Evolutionary conservation across 1,140 invertebrate species (phyloP).

Genomic region (Trypoxylus dichotomus): DNA sequence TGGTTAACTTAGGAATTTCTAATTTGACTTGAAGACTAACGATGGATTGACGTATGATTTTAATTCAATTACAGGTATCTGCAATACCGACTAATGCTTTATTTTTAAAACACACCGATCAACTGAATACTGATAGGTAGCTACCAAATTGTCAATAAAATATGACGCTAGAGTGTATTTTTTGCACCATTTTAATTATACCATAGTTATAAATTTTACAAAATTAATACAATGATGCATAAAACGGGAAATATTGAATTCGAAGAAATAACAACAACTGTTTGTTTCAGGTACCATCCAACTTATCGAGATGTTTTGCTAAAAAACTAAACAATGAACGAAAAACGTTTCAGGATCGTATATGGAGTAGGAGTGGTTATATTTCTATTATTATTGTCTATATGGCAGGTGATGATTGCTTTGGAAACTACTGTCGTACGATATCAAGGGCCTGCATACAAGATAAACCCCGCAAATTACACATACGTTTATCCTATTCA

Average conservation of each 20-base stretch:
- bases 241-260: background rate
- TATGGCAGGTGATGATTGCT: background rate
- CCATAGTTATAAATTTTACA: no score
- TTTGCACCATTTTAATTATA: no score
- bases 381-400: background rate
- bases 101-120: no score
- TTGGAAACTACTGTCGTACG: background rate
- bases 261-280: background rate
- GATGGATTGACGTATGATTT: no score
- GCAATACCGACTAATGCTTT: no score
- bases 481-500: conserved; percentile 39
- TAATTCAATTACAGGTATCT: no score
- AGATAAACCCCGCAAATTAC: conserved; percentile 32
- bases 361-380: background rate
- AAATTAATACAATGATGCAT: background rate
- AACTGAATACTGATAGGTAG: no score
- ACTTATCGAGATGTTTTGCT: background rate
- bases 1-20: no score
- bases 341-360: background rate
- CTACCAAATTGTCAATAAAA: no score
- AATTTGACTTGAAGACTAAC: no score
- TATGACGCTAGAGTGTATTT: no score
- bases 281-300: conserved; percentile 4
- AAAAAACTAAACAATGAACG: background rate
- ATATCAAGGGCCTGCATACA: conserved; percentile 25